phyloP scores from a whole-genome alignment of 2,797 vertebrate species.

The Hemibagrus guttatus region DNA sequence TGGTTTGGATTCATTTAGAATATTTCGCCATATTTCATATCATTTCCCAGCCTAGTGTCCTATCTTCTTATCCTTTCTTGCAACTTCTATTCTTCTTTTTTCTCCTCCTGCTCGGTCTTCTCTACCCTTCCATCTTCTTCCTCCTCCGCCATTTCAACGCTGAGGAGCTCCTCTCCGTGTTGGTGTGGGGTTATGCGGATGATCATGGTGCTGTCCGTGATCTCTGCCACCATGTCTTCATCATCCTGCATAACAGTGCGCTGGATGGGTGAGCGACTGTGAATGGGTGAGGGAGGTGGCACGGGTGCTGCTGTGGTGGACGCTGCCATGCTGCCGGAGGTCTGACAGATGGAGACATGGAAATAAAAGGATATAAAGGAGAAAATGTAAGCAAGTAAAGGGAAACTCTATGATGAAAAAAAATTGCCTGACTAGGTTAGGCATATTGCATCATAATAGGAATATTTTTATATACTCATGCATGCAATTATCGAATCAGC shows the following conservation, averaged over 20 bases:
- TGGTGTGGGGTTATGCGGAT: constrained; percentile 73
- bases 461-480: not conserved
- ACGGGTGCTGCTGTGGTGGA: constrained; percentile 49
- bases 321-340: constrained; percentile 31
- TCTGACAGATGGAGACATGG: constrained; percentile 16
- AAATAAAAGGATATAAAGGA: not conserved
- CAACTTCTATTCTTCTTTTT: constrained; percentile 17
- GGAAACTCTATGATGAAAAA: not conserved
- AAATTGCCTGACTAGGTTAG: not conserved
- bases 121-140: not conserved
- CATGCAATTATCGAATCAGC: not conserved
- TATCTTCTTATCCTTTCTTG: not conserved
- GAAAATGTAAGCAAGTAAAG: not conserved
- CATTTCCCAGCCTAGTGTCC: not conserved
- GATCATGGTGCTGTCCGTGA: constrained; percentile 70
- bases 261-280: constrained; percentile 64
- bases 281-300: constrained; percentile 73
- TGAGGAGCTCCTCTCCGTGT: constrained; percentile 76
- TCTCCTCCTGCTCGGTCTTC: constrained; percentile 36
- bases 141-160: constrained; percentile 68
- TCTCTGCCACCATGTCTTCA: constrained; percentile 61
- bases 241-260: not conserved
- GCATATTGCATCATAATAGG: not conserved
- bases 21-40: not conserved
- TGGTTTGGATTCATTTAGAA: not conserved